Conservation (phyloP, 2,113 vertebrate genomes). For the Brienomyrus longianalis region DNA sequence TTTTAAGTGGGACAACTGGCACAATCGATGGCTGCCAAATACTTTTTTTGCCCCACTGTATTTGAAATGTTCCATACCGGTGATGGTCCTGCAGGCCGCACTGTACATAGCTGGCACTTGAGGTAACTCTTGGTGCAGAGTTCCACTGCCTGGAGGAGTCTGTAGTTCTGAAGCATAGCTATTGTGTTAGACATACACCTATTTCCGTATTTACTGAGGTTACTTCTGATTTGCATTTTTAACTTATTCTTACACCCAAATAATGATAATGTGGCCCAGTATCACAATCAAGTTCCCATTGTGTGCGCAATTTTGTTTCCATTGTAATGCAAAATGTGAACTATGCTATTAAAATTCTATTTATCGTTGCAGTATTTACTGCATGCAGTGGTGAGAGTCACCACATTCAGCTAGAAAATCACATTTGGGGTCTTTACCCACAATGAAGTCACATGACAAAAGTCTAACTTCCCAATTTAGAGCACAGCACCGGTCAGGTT, state of each 20-base stretch:
- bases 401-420: neutral
- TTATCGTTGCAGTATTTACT: neutral
- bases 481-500: neutral
- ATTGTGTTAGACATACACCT: neutral
- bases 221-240: neutral
- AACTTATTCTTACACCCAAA: neutral
- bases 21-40: too few relatives aligned
- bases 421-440: neutral
- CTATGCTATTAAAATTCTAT: neutral
- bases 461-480: neutral
- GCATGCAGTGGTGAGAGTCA: neutral
- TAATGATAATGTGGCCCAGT: neutral
- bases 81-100: neutral
- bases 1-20: too few relatives aligned
- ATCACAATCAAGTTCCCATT: neutral
- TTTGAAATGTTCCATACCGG: neutral
- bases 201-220: neutral
- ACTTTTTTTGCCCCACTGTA: too few relatives aligned
- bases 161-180: neutral
- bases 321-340: neutral
- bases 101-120: neutral
- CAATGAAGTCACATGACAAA: neutral
- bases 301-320: neutral
- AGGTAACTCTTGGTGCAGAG: neutral
- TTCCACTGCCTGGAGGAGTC: neutral